phyloP scores from a whole-genome alignment of 2,888 invertebrate genomes.

The Orchestes rusci region DNA sequence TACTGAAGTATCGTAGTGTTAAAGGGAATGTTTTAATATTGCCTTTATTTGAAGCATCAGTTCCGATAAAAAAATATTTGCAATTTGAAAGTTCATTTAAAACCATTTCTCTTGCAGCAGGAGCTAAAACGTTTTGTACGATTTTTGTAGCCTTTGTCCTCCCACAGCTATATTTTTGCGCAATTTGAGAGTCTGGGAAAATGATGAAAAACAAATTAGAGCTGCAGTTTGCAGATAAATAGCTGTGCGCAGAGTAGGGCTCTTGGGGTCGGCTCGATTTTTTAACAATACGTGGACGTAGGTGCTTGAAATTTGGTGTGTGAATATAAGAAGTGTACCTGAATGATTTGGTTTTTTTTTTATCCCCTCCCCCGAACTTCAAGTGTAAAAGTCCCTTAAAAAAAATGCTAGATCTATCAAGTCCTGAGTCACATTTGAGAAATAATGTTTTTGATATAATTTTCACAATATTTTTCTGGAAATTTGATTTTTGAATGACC shows the following conservation, averaged over 20 bases:
- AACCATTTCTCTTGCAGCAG: not conserved
- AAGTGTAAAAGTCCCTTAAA: too few relatives aligned
- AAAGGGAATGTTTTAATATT: not conserved
- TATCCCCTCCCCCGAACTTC: too few relatives aligned
- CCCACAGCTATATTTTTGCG: not conserved
- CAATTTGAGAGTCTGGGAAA: constrained; percentile 1
- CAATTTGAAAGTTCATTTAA: not conserved
- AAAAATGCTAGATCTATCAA: too few relatives aligned
- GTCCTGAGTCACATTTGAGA: too few relatives aligned
- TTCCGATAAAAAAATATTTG: not conserved
- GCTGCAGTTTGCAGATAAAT: not conserved
- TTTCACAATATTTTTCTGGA: too few relatives aligned
- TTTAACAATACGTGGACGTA: too few relatives aligned
- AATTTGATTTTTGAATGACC: too few relatives aligned
- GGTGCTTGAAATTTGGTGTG: too few relatives aligned
- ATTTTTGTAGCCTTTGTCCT: constrained; percentile 1
- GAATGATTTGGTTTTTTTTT: too few relatives aligned
- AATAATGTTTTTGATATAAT: too few relatives aligned
- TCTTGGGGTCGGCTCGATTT: too few relatives aligned
- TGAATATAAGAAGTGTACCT: too few relatives aligned
- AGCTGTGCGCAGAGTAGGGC: not conserved
- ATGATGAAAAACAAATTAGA: not conserved
- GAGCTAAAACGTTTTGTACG: not conserved
- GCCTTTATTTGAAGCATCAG: not conserved
- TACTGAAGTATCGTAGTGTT: not conserved